Percentiles rank a stretch among this genome's conserved stretches.
Evolutionary conservation across 2,888 invertebrate genomes (phyloP).

Genomic region (Cryptops parisi): DNA sequence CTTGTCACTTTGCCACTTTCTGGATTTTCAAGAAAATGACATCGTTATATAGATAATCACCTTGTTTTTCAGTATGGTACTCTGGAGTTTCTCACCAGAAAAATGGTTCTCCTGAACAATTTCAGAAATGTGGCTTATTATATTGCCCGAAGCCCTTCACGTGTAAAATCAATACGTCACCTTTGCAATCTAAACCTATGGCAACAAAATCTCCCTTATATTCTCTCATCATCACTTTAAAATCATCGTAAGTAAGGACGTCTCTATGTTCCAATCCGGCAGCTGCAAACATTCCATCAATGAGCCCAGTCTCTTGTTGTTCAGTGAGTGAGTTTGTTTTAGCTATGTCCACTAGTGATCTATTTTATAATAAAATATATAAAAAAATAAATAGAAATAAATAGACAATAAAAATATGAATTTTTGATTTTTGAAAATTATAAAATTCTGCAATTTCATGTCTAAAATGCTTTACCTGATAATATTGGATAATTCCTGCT

Average conservation of each 20-base stretch:
- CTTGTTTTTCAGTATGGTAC: no score
- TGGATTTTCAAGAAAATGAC: no score
- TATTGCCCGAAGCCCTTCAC: no score
- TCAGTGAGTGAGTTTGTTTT: slow-evolving; percentile 74
- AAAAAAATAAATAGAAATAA: neutral
- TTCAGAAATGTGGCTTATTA: no score
- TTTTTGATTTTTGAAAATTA: no score
- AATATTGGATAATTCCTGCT: slow-evolving; percentile 85
- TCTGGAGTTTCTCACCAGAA: no score
- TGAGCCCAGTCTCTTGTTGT: slow-evolving; percentile 68
- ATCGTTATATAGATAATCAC: no score
- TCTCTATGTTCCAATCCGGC: slow-evolving; percentile 82
- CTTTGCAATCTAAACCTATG: slow-evolving; percentile 85
- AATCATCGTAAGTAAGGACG: slow-evolving; percentile 76
- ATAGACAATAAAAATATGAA: neutral
- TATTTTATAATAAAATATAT: no score
- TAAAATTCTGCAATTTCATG: no score
- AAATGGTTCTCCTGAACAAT: no score
- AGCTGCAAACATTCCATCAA: slow-evolving; percentile 88
- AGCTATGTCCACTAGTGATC: slow-evolving; percentile 78
- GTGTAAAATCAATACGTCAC: no score
- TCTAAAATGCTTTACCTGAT: slow-evolving; percentile 38
- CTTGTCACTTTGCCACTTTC: no score
- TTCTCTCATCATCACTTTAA: slow-evolving; percentile 91
- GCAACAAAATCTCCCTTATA: slow-evolving; percentile 92